A percentile compares a stretch with the other conserved stretches of the same genome.
Conservation (phyloP, 2,888 invertebrate species). For the Parasteatoda lunata region DNA sequence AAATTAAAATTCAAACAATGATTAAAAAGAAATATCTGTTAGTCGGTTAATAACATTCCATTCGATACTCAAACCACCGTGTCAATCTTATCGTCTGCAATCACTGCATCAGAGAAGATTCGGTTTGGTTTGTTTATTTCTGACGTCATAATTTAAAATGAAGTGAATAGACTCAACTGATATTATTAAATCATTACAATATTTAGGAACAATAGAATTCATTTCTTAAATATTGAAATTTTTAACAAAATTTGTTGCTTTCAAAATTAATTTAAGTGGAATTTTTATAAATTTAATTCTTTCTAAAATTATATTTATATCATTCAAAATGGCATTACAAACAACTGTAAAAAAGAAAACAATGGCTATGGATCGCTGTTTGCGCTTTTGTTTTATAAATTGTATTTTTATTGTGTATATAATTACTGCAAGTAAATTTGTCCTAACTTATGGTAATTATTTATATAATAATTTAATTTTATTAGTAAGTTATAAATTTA, state of each 20-base stretch:
- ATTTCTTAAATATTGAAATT: neutral
- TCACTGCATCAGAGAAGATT: conserved; percentile 41
- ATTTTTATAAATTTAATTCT: neutral
- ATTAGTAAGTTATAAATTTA: neutral
- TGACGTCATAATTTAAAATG: conserved; percentile 47
- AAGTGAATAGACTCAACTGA: neutral
- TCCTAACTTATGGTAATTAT: neutral
- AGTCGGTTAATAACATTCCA: no score
- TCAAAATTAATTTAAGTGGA: neutral
- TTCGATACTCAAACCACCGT: no score
- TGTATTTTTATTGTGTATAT: neutral
- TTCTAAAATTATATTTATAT: neutral
- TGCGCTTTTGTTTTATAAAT: neutral
- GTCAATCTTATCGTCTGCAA: conserved; percentile 19
- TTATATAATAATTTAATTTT: no score
- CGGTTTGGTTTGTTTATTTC: conserved; percentile 53
- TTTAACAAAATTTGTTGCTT: neutral
- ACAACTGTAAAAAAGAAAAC: neutral
- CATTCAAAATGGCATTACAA: neutral
- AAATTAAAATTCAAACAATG: no score
- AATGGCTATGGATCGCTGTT: neutral
- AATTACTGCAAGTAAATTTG: neutral
- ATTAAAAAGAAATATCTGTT: no score
- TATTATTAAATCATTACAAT: no score
- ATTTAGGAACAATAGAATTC: no score